Base-by-base conservation (phyloP, 2,797 vertebrate genomes). In the Cyclura pinguis region DNA sequence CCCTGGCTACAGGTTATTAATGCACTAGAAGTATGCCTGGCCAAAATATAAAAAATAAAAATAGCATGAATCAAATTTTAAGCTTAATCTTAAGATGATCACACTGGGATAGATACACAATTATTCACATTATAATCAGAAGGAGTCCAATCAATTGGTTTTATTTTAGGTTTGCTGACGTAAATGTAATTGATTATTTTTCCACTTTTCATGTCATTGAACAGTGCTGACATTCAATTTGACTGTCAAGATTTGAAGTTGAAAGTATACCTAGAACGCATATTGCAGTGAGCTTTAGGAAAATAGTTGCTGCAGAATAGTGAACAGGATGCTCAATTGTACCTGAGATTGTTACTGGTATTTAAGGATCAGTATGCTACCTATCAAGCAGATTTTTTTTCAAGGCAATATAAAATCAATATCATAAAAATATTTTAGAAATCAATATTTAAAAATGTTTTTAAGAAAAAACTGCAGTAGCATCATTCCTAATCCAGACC, bases 231-330 rank as follows among this genome's bases (percentile, higher is more conserved):
- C 29, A n/a, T 35, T 73, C 35, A 59, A 72, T 6, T 84, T 90
- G 72, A 27, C 20, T 47, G 47, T 42, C 62, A 91, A 27, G 86
- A n/a, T 52, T 77, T 0, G 38, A 87, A 86, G 64, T 29, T 90
- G 73, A 29, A 92, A 1, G n/a, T 52, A 20, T 6, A 84, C 50
- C 90, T 89, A 72, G 42, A 88, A 92, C 14, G 42, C 50, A 77
- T 88, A 90, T 72, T 47, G 7, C 16, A n/a, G 16, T 62, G 2
- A 0, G 4, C 42, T 73, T 88, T 27, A 0, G 81, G 20, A 0
- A 0, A 88, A 47, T 91, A 22, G n/a, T 85, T 93, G 73, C 64
- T 76, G 7, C 88, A 93, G 74, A n/a, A 82, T 29, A 64, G 59
- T 38, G 9, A 32, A 12, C 14, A 29, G 57, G 50, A 88, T 57